Evolutionary conservation across 2,113 vertebrate species (phyloP).

Genomic region (Prietella phreatophila): DNA sequence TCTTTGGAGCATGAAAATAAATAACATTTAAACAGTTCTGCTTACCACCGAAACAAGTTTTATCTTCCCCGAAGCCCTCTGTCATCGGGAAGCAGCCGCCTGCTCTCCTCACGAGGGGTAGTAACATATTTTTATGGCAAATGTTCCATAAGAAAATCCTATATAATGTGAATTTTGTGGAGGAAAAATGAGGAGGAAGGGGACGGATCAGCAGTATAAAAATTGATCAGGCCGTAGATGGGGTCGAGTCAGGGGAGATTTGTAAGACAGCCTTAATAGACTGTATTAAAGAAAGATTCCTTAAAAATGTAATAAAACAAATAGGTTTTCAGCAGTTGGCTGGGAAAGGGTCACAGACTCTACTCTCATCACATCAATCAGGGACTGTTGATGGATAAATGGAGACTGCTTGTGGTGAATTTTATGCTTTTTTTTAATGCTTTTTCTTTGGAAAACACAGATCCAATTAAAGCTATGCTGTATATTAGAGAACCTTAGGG

Average conservation of each 20-base stretch:
- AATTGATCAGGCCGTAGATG: conserved; percentile 99
- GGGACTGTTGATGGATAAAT: conserved; percentile 64
- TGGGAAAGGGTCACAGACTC: conserved; percentile 54
- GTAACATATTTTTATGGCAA: conserved; percentile 93
- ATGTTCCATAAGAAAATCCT: conserved; percentile 92
- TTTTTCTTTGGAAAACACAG: conserved; percentile 61
- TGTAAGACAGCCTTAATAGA: conserved; percentile 99
- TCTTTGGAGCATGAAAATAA: conserved; percentile 99
- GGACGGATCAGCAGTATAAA: conserved; percentile 97
- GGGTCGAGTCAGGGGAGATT: conserved; percentile 93
- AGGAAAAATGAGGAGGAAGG: conserved; percentile 94
- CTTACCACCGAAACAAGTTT: conserved; percentile 99
- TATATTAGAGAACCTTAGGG: conserved; percentile 66
- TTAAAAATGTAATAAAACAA: conserved; percentile 84
- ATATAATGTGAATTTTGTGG: conserved; percentile 96
- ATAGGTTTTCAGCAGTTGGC: conserved; percentile 65
- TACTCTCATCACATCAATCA: conserved; percentile 71
- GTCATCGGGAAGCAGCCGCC: conserved; percentile 83
- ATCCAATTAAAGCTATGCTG: conserved; percentile 69
- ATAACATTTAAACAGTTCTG: conserved; percentile 99
- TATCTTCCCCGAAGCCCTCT: conserved; percentile 88
- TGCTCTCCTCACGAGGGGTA: conserved; percentile 78
- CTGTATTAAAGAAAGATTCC: conserved; percentile 99
- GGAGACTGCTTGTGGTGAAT: conserved; percentile 65
- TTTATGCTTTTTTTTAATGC: conserved; percentile 70